Evolutionary conservation across 2,113 vertebrate genomes (phyloP).

Genomic region (Scolopax mira): DNA sequence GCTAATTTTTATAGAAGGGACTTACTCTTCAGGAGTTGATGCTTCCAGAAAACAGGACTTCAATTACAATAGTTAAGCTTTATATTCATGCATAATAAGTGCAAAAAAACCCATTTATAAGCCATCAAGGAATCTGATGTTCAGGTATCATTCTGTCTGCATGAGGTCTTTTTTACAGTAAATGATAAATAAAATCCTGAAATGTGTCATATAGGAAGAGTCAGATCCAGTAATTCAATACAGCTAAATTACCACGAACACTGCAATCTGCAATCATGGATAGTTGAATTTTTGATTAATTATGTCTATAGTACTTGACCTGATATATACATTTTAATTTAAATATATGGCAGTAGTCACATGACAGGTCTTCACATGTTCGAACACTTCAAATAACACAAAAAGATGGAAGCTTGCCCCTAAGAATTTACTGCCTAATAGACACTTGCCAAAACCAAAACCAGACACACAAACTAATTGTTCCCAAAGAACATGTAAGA

Average conservation of each 20-base stretch:
- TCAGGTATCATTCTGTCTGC: background rate
- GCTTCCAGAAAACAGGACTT: background rate
- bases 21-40: background rate
- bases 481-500: background rate
- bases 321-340: background rate
- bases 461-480: background rate
- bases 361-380: background rate
- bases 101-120: background rate
- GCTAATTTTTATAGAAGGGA: background rate
- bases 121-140: background rate
- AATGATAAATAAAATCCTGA: background rate
- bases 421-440: background rate
- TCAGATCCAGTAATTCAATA: background rate
- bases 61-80: background rate
- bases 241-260: background rate
- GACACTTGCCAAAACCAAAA: background rate
- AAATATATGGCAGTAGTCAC: background rate
- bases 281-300: background rate
- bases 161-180: background rate
- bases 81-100: background rate
- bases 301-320: background rate
- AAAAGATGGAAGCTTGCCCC: background rate
- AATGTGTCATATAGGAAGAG: background rate
- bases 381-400: background rate
- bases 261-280: background rate